These are phyloP conservation scores for Zaprionus obscuricornis DNA, from an alignment of 2,888 invertebrate species.

Conservation along the genomic window DNA sequence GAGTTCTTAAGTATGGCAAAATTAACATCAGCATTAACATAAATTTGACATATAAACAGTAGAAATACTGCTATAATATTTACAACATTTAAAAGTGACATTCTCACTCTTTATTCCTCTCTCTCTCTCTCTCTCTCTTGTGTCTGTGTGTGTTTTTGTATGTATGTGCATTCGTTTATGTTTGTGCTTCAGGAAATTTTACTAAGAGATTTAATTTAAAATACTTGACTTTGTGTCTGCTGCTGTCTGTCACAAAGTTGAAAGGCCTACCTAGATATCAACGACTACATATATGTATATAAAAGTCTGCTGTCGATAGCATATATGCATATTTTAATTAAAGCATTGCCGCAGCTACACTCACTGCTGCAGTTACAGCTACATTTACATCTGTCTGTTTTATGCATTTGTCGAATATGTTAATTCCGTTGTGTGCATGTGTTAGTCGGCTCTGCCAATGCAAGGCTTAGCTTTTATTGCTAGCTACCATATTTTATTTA, in stretches of 20 bases:
- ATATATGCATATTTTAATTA: constrained; percentile 72
- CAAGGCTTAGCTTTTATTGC: background rate
- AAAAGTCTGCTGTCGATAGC: constrained; percentile 38
- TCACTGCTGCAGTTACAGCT: constrained; percentile 9
- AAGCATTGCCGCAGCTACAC: no score
- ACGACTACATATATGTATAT: no score
- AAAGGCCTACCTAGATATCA: constrained; percentile 45
- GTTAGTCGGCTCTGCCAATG: background rate
- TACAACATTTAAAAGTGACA: constrained; percentile 37
- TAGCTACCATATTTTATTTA: no score
- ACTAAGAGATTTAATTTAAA: constrained; percentile 54
- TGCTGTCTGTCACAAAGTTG: constrained; percentile 20
- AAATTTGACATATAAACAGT: no score
- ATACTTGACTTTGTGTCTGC: constrained; percentile 13
- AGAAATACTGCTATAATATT: no score
- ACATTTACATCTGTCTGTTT: no score
- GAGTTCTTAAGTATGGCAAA: no score
- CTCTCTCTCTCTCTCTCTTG: no score
- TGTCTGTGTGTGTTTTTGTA: background rate
- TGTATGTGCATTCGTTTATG: constrained; percentile 1
- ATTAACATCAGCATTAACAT: no score
- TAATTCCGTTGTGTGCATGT: constrained; percentile 62
- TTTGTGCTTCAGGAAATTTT: constrained; percentile 48
- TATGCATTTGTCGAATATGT: constrained; percentile 62
- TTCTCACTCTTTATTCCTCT: no score